Conservation (phyloP, 2,113 vertebrate genomes). For the Rutilus rutilus region DNA sequence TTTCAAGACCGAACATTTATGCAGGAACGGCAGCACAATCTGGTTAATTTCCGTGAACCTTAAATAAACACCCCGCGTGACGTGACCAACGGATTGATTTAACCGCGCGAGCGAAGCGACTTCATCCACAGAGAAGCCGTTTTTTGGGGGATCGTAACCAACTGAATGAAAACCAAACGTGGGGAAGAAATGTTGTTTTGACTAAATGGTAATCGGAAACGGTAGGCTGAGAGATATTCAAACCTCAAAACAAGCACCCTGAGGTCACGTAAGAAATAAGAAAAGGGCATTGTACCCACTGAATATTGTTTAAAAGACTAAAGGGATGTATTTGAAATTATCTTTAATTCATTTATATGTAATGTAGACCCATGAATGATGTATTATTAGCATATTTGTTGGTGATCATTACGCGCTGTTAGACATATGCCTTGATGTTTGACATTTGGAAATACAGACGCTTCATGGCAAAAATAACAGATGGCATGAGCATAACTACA, state of each 20-base stretch:
- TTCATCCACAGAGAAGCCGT: not conserved
- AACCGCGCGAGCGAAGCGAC: constrained; percentile 7
- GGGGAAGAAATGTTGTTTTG: not conserved
- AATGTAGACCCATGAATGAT: not conserved
- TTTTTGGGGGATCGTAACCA: not conserved
- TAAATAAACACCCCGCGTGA: not conserved
- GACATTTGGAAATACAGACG: not conserved
- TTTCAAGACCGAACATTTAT: not conserved
- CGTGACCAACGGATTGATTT: constrained; percentile 37
- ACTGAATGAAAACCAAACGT: not conserved
- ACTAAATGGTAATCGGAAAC: not conserved
- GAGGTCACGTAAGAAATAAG: not conserved
- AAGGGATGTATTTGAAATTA: not conserved
- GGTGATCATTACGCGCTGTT: not conserved
- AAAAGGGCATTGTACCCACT: not conserved
- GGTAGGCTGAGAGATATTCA: constrained; percentile 15
- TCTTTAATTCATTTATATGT: not conserved
- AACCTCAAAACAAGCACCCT: not conserved
- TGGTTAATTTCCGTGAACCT: not conserved
- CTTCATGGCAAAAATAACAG: constrained; percentile 14
- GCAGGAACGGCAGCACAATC: not conserved
- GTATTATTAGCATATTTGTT: constrained; percentile 19
- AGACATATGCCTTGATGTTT: constrained; percentile 14
- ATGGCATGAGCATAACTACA: constrained; percentile 23
- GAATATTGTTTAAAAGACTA: not conserved